These are phyloP conservation scores for Brachynemurus nebulosus DNA, from an alignment of 2,888 invertebrate species.

Conservation along the genomic window DNA sequence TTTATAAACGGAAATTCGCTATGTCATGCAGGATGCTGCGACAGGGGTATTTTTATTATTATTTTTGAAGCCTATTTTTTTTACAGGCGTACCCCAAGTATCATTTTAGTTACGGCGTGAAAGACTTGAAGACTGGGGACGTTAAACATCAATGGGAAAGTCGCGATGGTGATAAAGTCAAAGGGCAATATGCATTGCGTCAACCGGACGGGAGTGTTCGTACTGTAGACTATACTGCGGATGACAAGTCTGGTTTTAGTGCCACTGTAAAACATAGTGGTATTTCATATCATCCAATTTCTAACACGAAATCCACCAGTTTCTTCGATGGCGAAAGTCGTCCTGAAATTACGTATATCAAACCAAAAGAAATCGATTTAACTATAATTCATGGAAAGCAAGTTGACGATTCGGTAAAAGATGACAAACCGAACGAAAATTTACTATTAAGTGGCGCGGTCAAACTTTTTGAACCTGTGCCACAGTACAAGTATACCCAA, in stretches of 20 bases:
- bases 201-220: slow-evolving; percentile 8
- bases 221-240: slow-evolving; percentile 9
- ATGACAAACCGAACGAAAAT: no score
- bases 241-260: slow-evolving; percentile 9
- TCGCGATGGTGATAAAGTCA: slow-evolving; percentile 8
- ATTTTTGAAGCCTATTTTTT: no score
- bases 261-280: slow-evolving; percentile 8
- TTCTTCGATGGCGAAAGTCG: not conserved
- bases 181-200: slow-evolving; percentile 8
- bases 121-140: slow-evolving; percentile 8
- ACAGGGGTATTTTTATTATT: no score
- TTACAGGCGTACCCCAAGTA: slow-evolving; percentile 6
- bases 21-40: no score
- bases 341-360: not conserved
- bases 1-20: no score
- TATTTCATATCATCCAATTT: slow-evolving; percentile 2
- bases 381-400: not conserved
- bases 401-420: no score
- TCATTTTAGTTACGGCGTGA: slow-evolving; percentile 8
- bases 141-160: slow-evolving; percentile 10
- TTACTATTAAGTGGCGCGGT: no score
- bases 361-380: slow-evolving; percentile 2
- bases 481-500: not conserved
- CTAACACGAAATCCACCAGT: not conserved
- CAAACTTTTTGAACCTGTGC: not conserved